Conservation (phyloP, 2,888 invertebrate genomes). For the Caenorhabditis parvicauda region DNA sequence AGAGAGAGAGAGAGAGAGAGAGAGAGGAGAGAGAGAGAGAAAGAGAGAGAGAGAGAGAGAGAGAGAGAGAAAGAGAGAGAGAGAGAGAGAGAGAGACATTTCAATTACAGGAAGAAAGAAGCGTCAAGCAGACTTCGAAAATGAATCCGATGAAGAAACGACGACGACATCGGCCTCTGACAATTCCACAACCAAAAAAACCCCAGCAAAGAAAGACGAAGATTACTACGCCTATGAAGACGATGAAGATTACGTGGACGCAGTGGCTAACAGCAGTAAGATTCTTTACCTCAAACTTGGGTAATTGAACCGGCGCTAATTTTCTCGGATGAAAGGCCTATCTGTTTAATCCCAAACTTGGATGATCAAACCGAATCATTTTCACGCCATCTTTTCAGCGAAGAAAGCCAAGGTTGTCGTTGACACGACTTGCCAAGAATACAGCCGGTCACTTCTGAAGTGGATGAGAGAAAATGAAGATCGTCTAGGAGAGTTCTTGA, state of each 20-base stretch:
- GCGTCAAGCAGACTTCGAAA: conserved; percentile 20
- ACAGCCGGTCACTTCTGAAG: conserved; percentile 43
- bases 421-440: conserved; percentile 41
- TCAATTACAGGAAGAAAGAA: no score
- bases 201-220: conserved; percentile 36
- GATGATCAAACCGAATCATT: not conserved
- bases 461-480: conserved; percentile 56
- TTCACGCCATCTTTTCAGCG: not conserved
- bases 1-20: no score
- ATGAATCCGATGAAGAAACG: conserved; percentile 3
- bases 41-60: no score
- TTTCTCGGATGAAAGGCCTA: not conserved
- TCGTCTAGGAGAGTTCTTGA: conserved; percentile 40
- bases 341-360: no score
- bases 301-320: no score
- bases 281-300: no score
- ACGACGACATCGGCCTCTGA: no score
- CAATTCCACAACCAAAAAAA: not conserved
- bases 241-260: conserved; percentile 41
- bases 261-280: conserved; percentile 10
- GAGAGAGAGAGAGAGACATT: no score
- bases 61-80: no score
- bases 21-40: no score
- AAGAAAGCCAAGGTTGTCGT: conserved; percentile 24
- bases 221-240: conserved; percentile 53